Base-by-base conservation (phyloP, 1,140 invertebrate genomes). In the Trachymyrmex cornetzi region DNA sequence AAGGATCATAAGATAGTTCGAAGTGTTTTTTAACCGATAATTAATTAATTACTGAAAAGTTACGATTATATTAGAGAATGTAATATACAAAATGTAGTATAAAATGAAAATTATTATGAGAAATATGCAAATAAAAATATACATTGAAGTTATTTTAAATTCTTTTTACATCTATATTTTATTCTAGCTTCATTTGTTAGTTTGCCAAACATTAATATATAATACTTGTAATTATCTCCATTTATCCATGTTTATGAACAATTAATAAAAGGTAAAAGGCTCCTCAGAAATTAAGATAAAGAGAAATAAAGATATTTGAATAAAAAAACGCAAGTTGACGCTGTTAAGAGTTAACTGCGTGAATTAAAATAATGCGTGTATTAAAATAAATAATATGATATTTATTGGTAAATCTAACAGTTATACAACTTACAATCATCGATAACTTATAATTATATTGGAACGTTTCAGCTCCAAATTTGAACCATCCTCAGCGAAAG, bases 31-130 rank as follows among this genome's bases (percentile, higher is more conserved):
- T 48, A 50, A 30, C 30, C 11, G 12, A 24, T 38, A 24, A 44
- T 77, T 77, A 22, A 22, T 27, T 63, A n/a, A 59, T 77, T 59
- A 7, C 7, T 77, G 16, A 34, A 34, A 38, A 57, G n/a, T 59
- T 77, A 12, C 14, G 14, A 59, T 24, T 27, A 34, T 77, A 77
- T 38, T 59, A 3, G 27, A 24, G 14, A 59, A 59, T 16, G 14
- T 59, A 77, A 3, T 9, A n/a, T 12, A 27, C 19, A 24, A n/a
- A 69, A 50, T 11, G 2, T 24, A 22, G 5, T 22, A 22, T 7
- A 59, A 22, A n/a, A 38, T 30, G 48, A 16, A 66, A 77, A 48
- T 3, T 72, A 7, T 44, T 44, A 48, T 0, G 34, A n/a, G 7
- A 48, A 30, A 14, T 34, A 1, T 75, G n/a, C n/a, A 72, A 3